phyloP scores from a whole-genome alignment of 2,113 vertebrate species.

The Cyphomyrus discorhynchus region DNA sequence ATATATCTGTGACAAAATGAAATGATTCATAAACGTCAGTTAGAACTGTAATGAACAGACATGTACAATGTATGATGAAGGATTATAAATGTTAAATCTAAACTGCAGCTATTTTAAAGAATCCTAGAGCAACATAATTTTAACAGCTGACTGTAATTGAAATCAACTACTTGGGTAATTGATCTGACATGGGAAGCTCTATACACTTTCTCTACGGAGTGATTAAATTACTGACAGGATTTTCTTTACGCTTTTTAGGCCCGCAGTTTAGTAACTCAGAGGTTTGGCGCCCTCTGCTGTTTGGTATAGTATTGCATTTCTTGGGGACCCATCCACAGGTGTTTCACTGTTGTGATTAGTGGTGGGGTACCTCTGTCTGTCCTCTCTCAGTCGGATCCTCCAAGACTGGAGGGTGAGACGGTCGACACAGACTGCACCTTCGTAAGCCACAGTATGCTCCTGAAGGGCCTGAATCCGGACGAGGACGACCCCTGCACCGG shows the following conservation, averaged over 20 bases:
- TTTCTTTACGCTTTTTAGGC: not conserved
- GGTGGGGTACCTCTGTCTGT: not conserved
- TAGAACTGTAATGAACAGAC: not conserved
- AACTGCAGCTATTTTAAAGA: not conserved
- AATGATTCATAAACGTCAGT: not conserved
- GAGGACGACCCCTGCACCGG: conserved; percentile 33
- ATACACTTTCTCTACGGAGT: not conserved
- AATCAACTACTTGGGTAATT: not conserved
- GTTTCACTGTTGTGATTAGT: not conserved
- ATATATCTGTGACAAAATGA: not conserved
- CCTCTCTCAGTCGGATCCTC: conserved; percentile 44
- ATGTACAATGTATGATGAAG: not conserved
- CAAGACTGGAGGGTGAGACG: conserved; percentile 54
- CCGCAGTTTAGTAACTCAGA: not conserved
- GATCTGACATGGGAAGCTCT: not conserved
- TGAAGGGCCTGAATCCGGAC: conserved; percentile 57
- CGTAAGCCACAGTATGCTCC: conserved; percentile 77
- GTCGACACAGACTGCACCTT: conserved; percentile 80
- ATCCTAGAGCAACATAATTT: not conserved
- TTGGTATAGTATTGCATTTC: not conserved
- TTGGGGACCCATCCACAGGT: not conserved
- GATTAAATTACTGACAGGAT: not conserved
- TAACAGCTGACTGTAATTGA: not conserved
- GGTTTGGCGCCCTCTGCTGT: conserved; percentile 6
- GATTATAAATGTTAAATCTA: not conserved